Conservation (phyloP, 1,140 invertebrate species). For the Oscheius sp. region DNA sequence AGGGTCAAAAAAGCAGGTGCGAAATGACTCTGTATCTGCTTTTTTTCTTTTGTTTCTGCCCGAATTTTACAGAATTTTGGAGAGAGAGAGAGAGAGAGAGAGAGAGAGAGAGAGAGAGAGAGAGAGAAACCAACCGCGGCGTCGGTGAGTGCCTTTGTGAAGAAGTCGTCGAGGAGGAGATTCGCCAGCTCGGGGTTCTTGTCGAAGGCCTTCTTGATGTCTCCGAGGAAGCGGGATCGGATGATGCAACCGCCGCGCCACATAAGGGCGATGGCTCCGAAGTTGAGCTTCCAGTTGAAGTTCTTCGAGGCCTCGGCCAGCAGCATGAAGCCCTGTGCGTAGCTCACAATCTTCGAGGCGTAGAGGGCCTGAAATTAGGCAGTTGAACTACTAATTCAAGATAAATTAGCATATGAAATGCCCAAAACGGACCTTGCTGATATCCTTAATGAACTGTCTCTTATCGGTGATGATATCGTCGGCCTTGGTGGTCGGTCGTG, state of each 20-base stretch:
- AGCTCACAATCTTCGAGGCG: constrained; percentile 96
- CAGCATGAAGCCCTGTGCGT: constrained; percentile 99
- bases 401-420: background rate
- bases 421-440: constrained; percentile 66
- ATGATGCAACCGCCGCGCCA: constrained; percentile 99
- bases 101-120: background rate
- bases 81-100: constrained; percentile 18
- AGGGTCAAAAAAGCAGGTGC: too few species aligned
- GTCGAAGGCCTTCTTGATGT: constrained; percentile 93
- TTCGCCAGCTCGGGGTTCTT: constrained; percentile 84
- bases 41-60: too few species aligned
- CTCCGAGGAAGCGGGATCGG: constrained; percentile 83
- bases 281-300: constrained; percentile 91
- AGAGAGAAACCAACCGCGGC: constrained; percentile 5
- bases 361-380: constrained; percentile 77
- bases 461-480: constrained; percentile 71
- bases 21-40: too few species aligned
- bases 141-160: constrained; percentile 76
- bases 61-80: too few species aligned
- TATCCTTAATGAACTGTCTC: constrained; percentile 75
- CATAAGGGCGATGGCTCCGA: constrained; percentile 96
- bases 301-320: constrained; percentile 85
- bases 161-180: constrained; percentile 91
- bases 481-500: constrained; percentile 64
- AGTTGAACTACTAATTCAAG: background rate